These are phyloP conservation scores for Darevskia nairensis DNA, from an alignment of 2,797 vertebrate species.

Conservation along the genomic window DNA sequence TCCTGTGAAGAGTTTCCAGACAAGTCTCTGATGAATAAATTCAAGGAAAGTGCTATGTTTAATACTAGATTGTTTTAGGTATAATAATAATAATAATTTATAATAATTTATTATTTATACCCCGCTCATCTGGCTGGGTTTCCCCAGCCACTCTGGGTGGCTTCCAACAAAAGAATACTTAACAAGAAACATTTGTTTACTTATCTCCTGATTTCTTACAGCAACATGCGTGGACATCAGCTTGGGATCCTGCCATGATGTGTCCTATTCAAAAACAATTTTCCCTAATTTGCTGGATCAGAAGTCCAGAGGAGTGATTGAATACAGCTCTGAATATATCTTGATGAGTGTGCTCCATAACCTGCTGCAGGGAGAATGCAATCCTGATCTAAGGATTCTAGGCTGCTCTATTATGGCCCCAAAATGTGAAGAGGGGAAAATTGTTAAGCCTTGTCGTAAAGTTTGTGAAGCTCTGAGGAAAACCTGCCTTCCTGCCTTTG, in stretches of 20 bases:
- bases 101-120: too few relatives aligned
- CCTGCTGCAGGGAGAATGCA: conserved; percentile 93
- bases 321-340: conserved; percentile 91
- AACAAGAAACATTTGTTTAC: conserved; percentile 13
- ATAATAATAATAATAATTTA: too few relatives aligned
- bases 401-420: conserved; percentile 94
- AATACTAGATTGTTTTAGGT: conserved; percentile 7
- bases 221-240: conserved; percentile 84
- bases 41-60: neutral
- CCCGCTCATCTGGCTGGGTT: too few relatives aligned
- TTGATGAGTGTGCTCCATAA: conserved; percentile 91
- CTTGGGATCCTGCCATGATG: conserved; percentile 88
- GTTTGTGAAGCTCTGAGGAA: conserved; percentile 87
- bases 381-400: conserved; percentile 90
- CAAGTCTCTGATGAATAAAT: neutral
- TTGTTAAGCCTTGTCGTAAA: conserved; percentile 87
- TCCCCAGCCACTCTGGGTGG: too few relatives aligned
- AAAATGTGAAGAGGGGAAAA: conserved; percentile 80
- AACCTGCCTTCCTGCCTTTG: conserved; percentile 88
- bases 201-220: conserved; percentile 60
- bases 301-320: conserved; percentile 81
- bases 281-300: conserved; percentile 93
- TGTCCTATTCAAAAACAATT: conserved; percentile 83
- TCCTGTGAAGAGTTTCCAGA: neutral
- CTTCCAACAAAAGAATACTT: neutral